Evolutionary conservation across 2,797 vertebrate genomes (phyloP), one percentile per base, ranked within the genome.

Genomic region (Poeciliopsis infans): DNA sequence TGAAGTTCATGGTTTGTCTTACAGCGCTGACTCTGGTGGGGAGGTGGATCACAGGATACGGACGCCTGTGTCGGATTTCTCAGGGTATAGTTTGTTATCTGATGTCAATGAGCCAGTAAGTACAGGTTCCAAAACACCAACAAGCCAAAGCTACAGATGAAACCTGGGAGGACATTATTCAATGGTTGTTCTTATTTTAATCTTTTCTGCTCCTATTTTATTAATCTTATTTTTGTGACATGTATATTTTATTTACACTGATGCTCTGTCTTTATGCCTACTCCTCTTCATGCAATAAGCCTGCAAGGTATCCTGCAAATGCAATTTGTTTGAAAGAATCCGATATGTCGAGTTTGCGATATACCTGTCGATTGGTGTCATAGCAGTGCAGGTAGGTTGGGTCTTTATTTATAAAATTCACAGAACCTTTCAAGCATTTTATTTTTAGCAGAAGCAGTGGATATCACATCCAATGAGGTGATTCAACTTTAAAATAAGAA

Each of bases 111-210:
- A 98, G 96, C 96, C 97, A 96, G 97, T 97, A 95, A 97, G 96
- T 95, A 96, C 97, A 91, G 96, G 97, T 96, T 97, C 97, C 94
- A 99, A 99, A 97, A 97, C 97, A 93, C 97, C 97, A 92, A 98
- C 97, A 96, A 99, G 98, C 97, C 98, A 99, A 96, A 99, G 97
- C 95, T 99, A 97, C 97, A 97, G 97, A 97, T 99, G 97, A 99
- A 92, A 93, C 94, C 95, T 85, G 90, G 76, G 93, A 95, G 86
- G 89, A 94, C 86, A 87, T 92, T 95, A 93, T 94, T 91, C 88
- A 88, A 39, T 25, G 36, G 64, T 68, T 94, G 93, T 94, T 94
- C 92, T 89, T 87, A 64, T 82, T 88, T 88, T 71, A 3, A 79
- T 75, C 91, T 92, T 89, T 92, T 87, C 88, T 96, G 85, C 92